Conservation (phyloP, 2,888 invertebrate genomes). For the Caenorhabditis sp. region DNA sequence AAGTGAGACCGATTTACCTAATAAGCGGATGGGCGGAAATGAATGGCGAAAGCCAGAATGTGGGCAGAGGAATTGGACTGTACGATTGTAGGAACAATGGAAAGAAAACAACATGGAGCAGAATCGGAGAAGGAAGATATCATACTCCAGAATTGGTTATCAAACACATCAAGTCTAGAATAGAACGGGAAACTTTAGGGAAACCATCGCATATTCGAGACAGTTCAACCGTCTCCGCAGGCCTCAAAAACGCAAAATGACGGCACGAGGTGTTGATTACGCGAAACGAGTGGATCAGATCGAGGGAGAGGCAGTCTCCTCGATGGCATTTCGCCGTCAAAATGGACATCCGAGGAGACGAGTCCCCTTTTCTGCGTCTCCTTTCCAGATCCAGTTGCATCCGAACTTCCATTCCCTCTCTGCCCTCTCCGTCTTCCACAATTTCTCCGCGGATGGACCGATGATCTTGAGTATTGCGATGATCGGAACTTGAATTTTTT, state of each 20-base stretch:
- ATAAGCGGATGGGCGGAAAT: constrained; percentile 45
- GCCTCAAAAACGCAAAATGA: neutral
- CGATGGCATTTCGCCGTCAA: constrained; percentile 39
- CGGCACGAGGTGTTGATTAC: constrained; percentile 39
- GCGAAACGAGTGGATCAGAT: constrained; percentile 21
- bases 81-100: constrained; percentile 27
- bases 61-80: constrained; percentile 1
- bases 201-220: too few species aligned
- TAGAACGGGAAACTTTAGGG: too few species aligned
- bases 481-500: constrained; percentile 47
- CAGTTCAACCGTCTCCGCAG: too few species aligned
- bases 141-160: neutral
- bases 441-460: constrained; percentile 23
- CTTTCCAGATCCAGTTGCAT: constrained; percentile 51
- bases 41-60: neutral
- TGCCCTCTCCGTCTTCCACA: constrained; percentile 19
- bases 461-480: constrained; percentile 46
- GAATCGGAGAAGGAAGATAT: neutral
- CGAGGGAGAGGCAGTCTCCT: neutral
- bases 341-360: constrained; percentile 47
- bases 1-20: constrained; percentile 59
- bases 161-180: too few species aligned
- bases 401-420: constrained; percentile 35
- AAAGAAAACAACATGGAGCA: neutral
- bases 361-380: constrained; percentile 35